Evolutionary conservation across 2,888 invertebrate genomes (phyloP).

Genomic region (Abrostola tripartita): DNA sequence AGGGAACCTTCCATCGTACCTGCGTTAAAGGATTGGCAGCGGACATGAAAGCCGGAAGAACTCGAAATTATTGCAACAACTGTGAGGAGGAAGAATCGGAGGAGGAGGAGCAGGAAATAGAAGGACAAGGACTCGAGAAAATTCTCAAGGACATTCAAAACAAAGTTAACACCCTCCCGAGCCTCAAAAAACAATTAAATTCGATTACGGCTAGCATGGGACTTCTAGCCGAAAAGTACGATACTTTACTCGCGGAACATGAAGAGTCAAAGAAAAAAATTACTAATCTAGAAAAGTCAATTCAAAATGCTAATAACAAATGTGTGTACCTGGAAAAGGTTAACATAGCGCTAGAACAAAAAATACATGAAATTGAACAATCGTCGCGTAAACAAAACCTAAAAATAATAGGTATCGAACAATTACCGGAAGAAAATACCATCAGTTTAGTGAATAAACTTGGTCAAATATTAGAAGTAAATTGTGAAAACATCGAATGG

Average conservation of each 20-base stretch:
- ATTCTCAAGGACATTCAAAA: no score
- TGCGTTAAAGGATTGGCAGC: constrained; percentile 1
- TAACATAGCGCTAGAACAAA: constrained; percentile 8
- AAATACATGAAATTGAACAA: constrained; percentile 5
- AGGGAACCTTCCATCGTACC: neutral
- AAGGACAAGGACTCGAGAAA: no score
- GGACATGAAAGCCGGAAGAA: neutral
- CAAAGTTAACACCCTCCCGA: neutral
- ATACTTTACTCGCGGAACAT: constrained; percentile 2
- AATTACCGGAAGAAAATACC: no score
- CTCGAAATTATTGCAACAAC: no score
- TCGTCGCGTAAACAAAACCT: neutral
- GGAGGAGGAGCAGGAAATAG: no score
- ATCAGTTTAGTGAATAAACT: no score
- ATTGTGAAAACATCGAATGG: no score
- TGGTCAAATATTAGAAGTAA: no score
- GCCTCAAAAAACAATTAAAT: constrained; percentile 3
- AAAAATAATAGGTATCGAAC: no score
- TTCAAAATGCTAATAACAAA: neutral
- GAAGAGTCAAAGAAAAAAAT: constrained; percentile 8
- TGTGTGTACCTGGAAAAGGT: constrained; percentile 6
- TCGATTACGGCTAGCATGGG: constrained; percentile 1
- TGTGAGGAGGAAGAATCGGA: no score
- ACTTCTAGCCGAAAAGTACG: constrained; percentile 7
- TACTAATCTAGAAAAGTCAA: neutral